These are phyloP conservation scores for Octodon degus DNA, from an alignment of 2,113 vertebrate species.

Conservation along the genomic window DNA sequence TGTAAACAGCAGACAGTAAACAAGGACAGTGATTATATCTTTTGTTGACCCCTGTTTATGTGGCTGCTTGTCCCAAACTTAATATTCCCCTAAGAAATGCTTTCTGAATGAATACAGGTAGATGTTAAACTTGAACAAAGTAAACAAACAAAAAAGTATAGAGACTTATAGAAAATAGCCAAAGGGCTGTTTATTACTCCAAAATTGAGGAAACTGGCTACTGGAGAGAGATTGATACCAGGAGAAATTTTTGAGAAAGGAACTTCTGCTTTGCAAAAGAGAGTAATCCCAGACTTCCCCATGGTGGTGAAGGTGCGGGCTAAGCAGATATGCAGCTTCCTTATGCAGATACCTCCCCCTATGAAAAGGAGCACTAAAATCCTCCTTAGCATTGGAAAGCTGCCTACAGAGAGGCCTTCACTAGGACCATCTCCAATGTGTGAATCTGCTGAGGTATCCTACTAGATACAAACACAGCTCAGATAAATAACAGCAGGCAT, in stretches of 20 bases:
- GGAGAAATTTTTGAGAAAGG: neutral
- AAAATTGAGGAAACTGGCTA: neutral
- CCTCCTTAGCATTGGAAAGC: neutral
- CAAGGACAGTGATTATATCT: neutral
- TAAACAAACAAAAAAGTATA: neutral
- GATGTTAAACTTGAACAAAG: neutral
- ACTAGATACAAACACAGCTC: neutral
- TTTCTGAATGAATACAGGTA: neutral
- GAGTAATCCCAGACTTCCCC: slow-evolving; percentile 29
- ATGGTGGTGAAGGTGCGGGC: neutral
- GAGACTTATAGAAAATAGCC: neutral
- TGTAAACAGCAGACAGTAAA: neutral
- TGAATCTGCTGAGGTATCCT: neutral
- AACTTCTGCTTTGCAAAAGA: slow-evolving; percentile 51
- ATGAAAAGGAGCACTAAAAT: neutral
- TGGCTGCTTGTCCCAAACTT: neutral
- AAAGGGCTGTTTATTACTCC: neutral
- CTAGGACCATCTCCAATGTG: neutral
- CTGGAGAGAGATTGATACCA: neutral
- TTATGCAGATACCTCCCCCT: neutral
- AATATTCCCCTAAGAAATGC: neutral
- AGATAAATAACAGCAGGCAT: neutral
- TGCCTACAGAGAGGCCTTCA: neutral
- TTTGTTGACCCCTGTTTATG: neutral
- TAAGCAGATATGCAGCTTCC: neutral